Base-by-base conservation (phyloP, 2,888 invertebrate genomes). In the Hypercompe scribonia region DNA sequence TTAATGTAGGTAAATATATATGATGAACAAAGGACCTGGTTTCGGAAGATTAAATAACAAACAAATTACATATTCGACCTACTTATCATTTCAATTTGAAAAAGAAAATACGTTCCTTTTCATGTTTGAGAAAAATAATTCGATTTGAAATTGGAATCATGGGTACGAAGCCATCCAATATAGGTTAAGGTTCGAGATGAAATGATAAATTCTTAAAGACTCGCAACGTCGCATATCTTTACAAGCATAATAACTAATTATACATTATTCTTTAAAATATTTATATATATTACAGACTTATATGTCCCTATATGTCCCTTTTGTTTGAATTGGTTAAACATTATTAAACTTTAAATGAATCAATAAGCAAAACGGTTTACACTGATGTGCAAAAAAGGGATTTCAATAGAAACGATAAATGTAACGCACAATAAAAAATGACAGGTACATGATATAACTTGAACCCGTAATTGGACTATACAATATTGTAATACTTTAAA, bases 131-230 rank as follows among this genome's bases (percentile, higher is more conserved):
- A 28, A 39, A 65, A 65, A 39, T 39, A 36, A 65, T 65, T 65
- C 65, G 36, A n/a, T 65, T 39, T 28, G 65, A 28, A 28, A 65
- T 65, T 65, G 28, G 65, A 54, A 54, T 65, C n/a, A 65, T 15
- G 39, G 15, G 10, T 65, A 65, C 65, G 39, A 65, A 65, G 65
- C n/a, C 28, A 28, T 36, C 39, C 18, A 65, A 39, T 39, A 54
- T n/a, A n/a, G n/a, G 50, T 54, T n/a, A 54, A 54, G 24, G n/a
- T 54, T 54, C 50, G 39, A 39, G 39, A 65, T 39, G 65, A 65
- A 39, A 54, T 50, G 24, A n/a, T n/a, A n/a, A n/a, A 0, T n/a
- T 54, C 10, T 24, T 54, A 10, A 54, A 54, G 50, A 54, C n/a
- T n/a, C 50, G 3, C 50, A n/a, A n/a, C 50, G 24, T 50, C 1